A percentile compares a stretch with the other conserved stretches of the same genome.
Evolutionary conservation across 2,113 vertebrate species (phyloP).

Genomic region (Ctenodactylus gundi): DNA sequence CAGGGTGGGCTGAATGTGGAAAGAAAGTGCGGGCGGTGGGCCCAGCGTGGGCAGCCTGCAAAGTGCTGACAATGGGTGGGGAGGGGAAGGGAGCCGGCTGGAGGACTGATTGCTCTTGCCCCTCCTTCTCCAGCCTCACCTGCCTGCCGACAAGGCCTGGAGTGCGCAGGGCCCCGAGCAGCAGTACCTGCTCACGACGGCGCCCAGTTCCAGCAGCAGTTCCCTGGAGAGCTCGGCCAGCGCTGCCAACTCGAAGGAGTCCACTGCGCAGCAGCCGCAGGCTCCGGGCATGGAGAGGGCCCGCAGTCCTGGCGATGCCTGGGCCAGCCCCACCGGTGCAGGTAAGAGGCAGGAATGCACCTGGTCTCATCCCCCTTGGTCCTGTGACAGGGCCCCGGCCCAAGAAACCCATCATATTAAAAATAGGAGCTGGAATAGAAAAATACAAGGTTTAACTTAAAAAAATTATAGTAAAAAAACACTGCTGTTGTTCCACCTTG

Average conservation of each 20-base stretch:
- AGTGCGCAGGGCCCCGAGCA: slow-evolving; percentile 53
- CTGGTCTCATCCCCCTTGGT: background rate
- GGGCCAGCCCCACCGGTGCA: slow-evolving; percentile 43
- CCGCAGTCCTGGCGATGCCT: background rate
- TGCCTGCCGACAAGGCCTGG: slow-evolving; percentile 42
- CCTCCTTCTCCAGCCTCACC: slow-evolving; percentile 62
- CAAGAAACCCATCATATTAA: background rate
- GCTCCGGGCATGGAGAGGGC: background rate
- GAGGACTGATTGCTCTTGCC: background rate
- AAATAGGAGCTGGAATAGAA: no score
- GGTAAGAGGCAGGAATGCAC: slow-evolving; percentile 54
- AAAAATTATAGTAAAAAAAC: no score
- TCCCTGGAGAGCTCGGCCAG: slow-evolving; percentile 68
- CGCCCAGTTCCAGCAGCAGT: slow-evolving; percentile 78
- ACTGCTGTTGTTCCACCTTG: no score
- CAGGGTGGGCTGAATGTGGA: background rate
- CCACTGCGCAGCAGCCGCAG: background rate
- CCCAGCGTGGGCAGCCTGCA: accelerated
- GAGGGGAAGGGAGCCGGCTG: background rate
- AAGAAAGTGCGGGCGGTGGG: background rate
- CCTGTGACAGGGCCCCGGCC: accelerated
- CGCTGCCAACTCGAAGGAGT: background rate
- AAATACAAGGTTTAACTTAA: no score
- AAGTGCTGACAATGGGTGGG: background rate
- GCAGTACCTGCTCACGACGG: slow-evolving; percentile 71